These are phyloP conservation scores for Resseliella maxima DNA, from an alignment of 2,888 invertebrate species.

Conservation along the genomic window DNA sequence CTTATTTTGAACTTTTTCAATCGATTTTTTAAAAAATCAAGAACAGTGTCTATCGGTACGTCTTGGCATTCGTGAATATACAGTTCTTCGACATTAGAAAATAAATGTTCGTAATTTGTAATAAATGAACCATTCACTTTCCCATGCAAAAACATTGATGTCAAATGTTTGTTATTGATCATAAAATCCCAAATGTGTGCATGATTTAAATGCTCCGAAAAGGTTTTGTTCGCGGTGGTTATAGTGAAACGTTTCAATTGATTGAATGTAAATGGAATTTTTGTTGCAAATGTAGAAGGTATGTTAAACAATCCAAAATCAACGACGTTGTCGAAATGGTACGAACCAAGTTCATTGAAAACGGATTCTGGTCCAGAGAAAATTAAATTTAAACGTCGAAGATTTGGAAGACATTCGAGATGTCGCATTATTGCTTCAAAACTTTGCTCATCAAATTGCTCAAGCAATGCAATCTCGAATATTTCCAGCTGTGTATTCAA, in stretches of 20 bases:
- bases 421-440: neutral
- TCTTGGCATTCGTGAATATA: neutral
- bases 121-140: conserved; percentile 6
- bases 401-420: conserved; percentile 16
- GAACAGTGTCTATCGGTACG: conserved; percentile 6
- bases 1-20: neutral
- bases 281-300: conserved; percentile 1
- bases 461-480: neutral
- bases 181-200: conserved; percentile 31
- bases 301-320: neutral
- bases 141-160: conserved; percentile 19
- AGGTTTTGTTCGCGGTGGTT: neutral
- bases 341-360: neutral
- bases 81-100: conserved; percentile 13
- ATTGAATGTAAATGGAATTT: conserved; percentile 29
- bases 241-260: neutral
- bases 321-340: neutral
- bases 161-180: neutral
- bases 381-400: neutral
- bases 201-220: neutral
- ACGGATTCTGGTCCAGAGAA: conserved; percentile 5
- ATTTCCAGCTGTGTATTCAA: neutral
- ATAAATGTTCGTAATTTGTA: neutral
- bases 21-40: conserved; percentile 13
- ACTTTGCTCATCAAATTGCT: neutral